Evolutionary conservation across 2,888 invertebrate genomes (phyloP), one percentile per base, ranked within the genome.

Genomic region (Drosophila ustulata): DNA sequence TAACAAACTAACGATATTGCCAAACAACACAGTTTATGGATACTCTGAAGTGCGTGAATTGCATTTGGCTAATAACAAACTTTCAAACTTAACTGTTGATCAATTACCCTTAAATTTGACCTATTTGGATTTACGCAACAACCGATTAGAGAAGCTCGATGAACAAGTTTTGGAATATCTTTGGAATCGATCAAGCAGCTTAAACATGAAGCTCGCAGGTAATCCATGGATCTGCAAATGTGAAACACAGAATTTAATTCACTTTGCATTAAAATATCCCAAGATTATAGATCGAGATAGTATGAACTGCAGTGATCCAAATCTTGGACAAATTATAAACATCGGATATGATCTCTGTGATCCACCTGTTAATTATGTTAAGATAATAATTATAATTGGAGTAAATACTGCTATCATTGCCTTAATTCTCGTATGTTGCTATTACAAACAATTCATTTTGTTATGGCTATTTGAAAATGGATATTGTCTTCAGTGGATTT

Each of bases 221-320:
- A 56, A 56, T 56, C 32, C 9, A n/a, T 56, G 45, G 45, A 45
- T 9, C 13, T 56, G 55, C 32, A 25, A 32, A 11, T 56, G 55
- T n/a, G 3, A 34, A 8, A 34, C n/a, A 4, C n/a, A 32, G n/a
- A n/a, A 56, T 25, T 25, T 56, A 1, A 13, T 45, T 4, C 1
- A 23, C 1, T 56, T 56, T 45, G 25, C 34, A n/a, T 23, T 18
- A 1, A 30, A 30, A 1, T 5, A n/a, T 7, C 7, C 6, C n/a
- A 37, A n/a, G 41, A 43, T 53, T 7, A 6, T 30, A 4, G 53
- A 53, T 53, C 23, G n/a, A 30, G 18, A 23, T 3, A n/a, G 11
- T 4, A 23, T 53, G 7, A 2, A 7, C 11, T 53, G 53, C 23
- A 43, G 2, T 30, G 28, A 43, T 23, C 23, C 41, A 4, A 3